Evolutionary conservation across 2,797 vertebrate species (phyloP).

Genomic region (Anisognathus igniventris): DNA sequence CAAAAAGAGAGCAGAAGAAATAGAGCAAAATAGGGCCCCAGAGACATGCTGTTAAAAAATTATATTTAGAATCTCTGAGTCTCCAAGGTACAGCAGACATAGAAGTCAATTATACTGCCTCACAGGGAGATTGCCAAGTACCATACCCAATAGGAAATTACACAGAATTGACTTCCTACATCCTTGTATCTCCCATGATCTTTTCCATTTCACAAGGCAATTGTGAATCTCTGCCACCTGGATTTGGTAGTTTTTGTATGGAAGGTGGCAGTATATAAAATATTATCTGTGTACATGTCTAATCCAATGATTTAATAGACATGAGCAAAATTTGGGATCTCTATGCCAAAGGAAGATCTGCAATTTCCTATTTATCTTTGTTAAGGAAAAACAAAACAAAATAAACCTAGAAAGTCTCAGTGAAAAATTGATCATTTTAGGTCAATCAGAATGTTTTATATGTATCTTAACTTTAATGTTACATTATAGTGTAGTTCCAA

Average conservation of each 20-base stretch:
- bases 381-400: not conserved
- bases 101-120: constrained; percentile 28
- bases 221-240: not conserved
- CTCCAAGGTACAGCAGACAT: constrained; percentile 15
- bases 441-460: not conserved
- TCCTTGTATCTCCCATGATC: not conserved
- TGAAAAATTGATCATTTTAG: not conserved
- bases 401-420: not conserved
- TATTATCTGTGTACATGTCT: not conserved
- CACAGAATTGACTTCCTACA: not conserved
- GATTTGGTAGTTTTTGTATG: not conserved
- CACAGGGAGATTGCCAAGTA: constrained; percentile 14
- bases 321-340: not conserved
- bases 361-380: not conserved
- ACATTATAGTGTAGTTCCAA: not conserved
- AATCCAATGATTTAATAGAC: not conserved
- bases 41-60: constrained; percentile 12
- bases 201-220: constrained; percentile 4
- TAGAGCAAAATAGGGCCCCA: not conserved
- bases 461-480: not conserved
- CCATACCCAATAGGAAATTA: not conserved
- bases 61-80: constrained; percentile 35
- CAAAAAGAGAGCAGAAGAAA: not conserved
- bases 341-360: not conserved
- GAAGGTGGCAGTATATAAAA: not conserved